A percentile compares a stretch with the other conserved stretches of the same genome.
Conservation (phyloP, 2,888 invertebrate species). For the Exephanes ischioxanthus region DNA sequence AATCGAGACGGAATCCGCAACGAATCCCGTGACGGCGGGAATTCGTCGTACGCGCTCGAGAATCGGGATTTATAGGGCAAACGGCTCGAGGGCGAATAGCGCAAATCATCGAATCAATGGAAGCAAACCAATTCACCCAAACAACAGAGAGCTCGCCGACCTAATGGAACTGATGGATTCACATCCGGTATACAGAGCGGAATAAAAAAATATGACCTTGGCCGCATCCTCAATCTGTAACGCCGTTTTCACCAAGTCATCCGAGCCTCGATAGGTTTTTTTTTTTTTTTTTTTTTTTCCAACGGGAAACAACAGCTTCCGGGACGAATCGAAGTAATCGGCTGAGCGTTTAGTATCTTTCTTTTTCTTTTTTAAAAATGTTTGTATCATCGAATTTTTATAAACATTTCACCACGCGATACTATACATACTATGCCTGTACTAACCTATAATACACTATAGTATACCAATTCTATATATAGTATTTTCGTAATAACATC, state of each 20-base stretch:
- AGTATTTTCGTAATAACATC: no score
- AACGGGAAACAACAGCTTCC: neutral
- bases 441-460: no score
- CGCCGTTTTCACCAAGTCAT: neutral
- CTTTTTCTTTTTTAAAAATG: no score
- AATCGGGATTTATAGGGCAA: constrained; percentile 6
- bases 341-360: neutral
- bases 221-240: constrained; percentile 8
- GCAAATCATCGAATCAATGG: constrained; percentile 9
- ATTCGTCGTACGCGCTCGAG: neutral
- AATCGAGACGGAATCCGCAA: neutral
- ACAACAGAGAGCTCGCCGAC: constrained; percentile 9
- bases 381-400: no score
- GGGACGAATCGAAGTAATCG: neutral
- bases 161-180: constrained; percentile 6
- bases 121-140: constrained; percentile 1
- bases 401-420: no score
- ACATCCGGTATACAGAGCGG: constrained; percentile 1
- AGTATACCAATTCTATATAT: no score
- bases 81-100: neutral
- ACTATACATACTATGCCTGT: no score
- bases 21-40: neutral
- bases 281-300: neutral
- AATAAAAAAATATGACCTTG: constrained; percentile 6
- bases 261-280: neutral